Percentiles rank a stretch among this genome's conserved stretches.
Conservation (phyloP, 1,140 invertebrate species). For the Lordiphosa mommai region DNA sequence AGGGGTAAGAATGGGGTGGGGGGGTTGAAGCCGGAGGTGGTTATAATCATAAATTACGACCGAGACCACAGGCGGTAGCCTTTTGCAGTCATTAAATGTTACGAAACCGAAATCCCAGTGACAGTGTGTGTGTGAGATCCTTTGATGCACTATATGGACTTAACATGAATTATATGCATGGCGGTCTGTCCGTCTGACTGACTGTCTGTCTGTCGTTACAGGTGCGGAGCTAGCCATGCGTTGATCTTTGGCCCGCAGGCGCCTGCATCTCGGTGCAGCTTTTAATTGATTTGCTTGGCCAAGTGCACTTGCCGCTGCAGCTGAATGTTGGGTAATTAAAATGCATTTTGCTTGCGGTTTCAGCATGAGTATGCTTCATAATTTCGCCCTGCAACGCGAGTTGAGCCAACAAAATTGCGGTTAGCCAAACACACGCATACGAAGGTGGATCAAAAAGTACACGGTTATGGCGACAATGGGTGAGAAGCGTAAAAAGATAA, state of each 20-base stretch:
- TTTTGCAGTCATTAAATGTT: slow-evolving; percentile 27
- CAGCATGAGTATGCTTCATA: slow-evolving; percentile 26
- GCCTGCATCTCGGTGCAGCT: slow-evolving; percentile 14
- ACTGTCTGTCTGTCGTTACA: slow-evolving; percentile 7
- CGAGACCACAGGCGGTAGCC: slow-evolving; percentile 41
- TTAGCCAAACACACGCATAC: slow-evolving; percentile 6
- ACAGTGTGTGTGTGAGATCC: slow-evolving; percentile 17
- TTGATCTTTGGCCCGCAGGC: slow-evolving; percentile 55
- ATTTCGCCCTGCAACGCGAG: slow-evolving; percentile 15
- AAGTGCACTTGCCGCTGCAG: slow-evolving; percentile 25
- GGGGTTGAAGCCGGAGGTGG: slow-evolving; percentile 15
- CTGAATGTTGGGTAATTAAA: slow-evolving; percentile 40
- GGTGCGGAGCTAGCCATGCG: slow-evolving; percentile 30
- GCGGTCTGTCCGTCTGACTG: slow-evolving; percentile 20
- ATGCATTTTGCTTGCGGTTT: slow-evolving; percentile 31
- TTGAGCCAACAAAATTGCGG: slow-evolving; percentile 7
- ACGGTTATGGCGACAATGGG: too few species aligned
- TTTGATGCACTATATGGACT: slow-evolving; percentile 56
- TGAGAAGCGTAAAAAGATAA: too few species aligned
- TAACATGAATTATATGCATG: slow-evolving; percentile 70
- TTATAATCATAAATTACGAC: slow-evolving; percentile 67
- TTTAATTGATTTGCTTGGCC: slow-evolving; percentile 51
- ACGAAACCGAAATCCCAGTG: slow-evolving; percentile 32
- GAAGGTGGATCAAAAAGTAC: too few species aligned
- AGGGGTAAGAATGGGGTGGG: slow-evolving; percentile 2